Percentiles rank a stretch among this genome's conserved stretches.
phyloP scores from a whole-genome alignment of 2,888 invertebrate species.

The Drosophila borborema region DNA sequence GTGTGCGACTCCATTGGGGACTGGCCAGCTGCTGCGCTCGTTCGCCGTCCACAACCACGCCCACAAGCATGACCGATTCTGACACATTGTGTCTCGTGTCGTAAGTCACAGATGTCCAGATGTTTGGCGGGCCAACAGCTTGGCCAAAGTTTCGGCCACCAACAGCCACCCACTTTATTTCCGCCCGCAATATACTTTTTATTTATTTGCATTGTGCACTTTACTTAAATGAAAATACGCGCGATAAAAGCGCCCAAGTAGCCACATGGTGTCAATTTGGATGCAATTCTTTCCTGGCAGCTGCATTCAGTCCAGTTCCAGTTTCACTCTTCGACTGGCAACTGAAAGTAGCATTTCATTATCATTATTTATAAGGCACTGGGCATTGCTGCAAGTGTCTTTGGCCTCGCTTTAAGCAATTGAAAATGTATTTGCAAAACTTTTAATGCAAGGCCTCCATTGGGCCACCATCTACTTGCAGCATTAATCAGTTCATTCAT shows the following conservation, averaged over 20 bases:
- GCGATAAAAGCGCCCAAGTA: conserved; percentile 44
- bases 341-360: conserved; percentile 29
- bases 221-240: conserved; percentile 57
- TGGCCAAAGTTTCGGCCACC: conserved; percentile 17
- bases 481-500: conserved; percentile 67
- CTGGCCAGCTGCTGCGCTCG: conserved; percentile 23
- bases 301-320: conserved; percentile 17
- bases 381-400: conserved; percentile 25
- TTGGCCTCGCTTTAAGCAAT: conserved; percentile 46
- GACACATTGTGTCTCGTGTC: conserved; percentile 31
- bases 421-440: conserved; percentile 36
- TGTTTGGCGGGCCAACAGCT: conserved; percentile 23
- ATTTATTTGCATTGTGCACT: conserved; percentile 67
- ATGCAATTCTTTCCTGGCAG: conserved; percentile 34
- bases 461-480: conserved; percentile 10
- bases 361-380: conserved; percentile 61
- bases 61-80: conserved; percentile 38
- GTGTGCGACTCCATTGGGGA: conserved; percentile 41
- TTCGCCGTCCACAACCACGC: conserved; percentile 14
- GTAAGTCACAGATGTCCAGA: conserved; percentile 32
- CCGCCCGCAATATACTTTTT: conserved; percentile 34
- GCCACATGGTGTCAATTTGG: conserved; percentile 50
- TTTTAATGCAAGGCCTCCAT: conserved; percentile 31
- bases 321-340: not conserved
- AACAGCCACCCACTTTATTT: conserved; percentile 6